Base-by-base conservation (phyloP, 2,888 invertebrate genomes). In the Arge pagana region DNA sequence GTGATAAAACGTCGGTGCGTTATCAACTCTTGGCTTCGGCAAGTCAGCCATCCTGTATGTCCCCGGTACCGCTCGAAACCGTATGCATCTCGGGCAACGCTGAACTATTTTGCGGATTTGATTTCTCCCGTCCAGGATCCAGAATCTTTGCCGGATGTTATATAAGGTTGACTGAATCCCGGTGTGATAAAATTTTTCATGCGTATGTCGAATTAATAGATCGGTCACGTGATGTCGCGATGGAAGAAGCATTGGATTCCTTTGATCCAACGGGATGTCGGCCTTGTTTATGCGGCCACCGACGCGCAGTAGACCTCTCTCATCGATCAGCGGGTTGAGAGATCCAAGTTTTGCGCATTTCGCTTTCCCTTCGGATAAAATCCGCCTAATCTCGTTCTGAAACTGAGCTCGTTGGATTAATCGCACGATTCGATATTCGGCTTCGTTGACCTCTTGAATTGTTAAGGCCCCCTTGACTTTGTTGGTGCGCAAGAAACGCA, bases 301-400 rank as follows among this genome's bases (percentile, higher is more conserved):
- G 24, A 55, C 52, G 18, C 55, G 49, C 5, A 52, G 36, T 11
- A 53, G 8, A 1, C 53, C 56, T 1, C 39, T 15, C 1, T 40
- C 36, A 21, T 56, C 56, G n/a, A 56, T 11, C 1, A 52, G 18
- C 11, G 56, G 56, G 24, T 52, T 52, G 13, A 54, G 37, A 37
- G 21, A 37, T 37, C 21, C 36, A 28, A 48, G 31, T 49, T 55
- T 52, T 4, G 21, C 36, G 6, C 16, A 23, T 40, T 48, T 21
- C 15, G 23, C 19, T n/a, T 10, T 39, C 3, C n/a, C 24, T 24
- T 39, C 23, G 16, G 26, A 13, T 15, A 18, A 15, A 30, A 42
- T 19, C 11, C 28, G 26, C 10, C 28, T 16, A 16, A 41, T 41
- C 10, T 41, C 26, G 26, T 24, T 23, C 13, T 24, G 28, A 13